Evolutionary conservation across 2,113 vertebrate species (phyloP).

Genomic region (Brachyistius frenatus): DNA sequence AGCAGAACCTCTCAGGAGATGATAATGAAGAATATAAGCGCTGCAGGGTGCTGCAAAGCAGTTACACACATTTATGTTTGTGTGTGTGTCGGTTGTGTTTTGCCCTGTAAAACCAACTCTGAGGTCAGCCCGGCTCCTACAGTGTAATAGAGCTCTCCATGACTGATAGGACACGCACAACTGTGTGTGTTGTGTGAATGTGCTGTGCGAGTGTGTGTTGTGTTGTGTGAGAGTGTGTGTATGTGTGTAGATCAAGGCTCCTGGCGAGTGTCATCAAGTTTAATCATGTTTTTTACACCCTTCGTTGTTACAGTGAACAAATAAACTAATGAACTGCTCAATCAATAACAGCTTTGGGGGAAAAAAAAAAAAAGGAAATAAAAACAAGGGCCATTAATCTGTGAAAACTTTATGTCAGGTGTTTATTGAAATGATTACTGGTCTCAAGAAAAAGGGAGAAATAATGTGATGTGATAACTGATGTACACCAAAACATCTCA

Average conservation of each 20-base stretch:
- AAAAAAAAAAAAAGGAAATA: not conserved
- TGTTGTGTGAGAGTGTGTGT: conserved; percentile 6
- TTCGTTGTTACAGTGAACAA: conserved; percentile 60
- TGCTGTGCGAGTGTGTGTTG: not conserved
- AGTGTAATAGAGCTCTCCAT: conserved; percentile 35
- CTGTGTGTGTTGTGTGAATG: not conserved
- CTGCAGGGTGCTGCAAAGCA: conserved; percentile 22
- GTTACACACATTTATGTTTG: conserved; percentile 28
- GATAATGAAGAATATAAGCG: conserved; percentile 43
- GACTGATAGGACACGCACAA: not conserved
- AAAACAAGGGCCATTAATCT: conserved; percentile 2
- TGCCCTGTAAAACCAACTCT: conserved; percentile 17
- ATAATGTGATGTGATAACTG: not conserved
- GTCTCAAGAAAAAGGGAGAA: not conserved
- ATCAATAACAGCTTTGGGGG: conserved; percentile 15
- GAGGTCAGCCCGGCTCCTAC: conserved; percentile 27
- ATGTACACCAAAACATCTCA: not conserved
- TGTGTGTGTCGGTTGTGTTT: conserved; percentile 19
- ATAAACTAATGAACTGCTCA: conserved; percentile 30
- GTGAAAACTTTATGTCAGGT: conserved; percentile 3
- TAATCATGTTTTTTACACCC: conserved; percentile 72
- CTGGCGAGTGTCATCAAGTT: conserved; percentile 67
- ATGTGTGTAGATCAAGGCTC: conserved; percentile 56
- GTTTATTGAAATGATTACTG: conserved; percentile 9
- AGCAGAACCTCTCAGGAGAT: conserved; percentile 33